phyloP scores from a whole-genome alignment of 2,888 invertebrate species.

The Drosophila kanekoi region DNA sequence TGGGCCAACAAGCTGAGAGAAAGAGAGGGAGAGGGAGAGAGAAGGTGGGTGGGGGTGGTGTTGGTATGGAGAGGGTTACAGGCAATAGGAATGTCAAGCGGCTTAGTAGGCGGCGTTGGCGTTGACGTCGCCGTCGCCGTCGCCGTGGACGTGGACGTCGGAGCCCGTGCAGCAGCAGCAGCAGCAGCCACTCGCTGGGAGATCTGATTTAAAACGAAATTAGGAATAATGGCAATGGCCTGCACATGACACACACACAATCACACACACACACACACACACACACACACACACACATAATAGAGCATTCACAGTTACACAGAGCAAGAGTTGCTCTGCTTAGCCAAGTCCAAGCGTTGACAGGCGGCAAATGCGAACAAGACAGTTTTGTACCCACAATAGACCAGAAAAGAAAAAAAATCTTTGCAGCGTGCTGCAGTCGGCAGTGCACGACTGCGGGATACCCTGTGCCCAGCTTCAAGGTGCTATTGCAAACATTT shows the following conservation, averaged over 20 bases:
- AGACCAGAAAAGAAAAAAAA: constrained; percentile 24
- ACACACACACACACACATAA: constrained; percentile 41
- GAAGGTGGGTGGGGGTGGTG: background rate
- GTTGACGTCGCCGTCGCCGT: constrained; percentile 36
- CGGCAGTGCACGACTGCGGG: background rate
- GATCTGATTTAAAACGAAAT: constrained; percentile 83
- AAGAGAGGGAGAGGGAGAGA: background rate
- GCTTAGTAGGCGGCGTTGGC: constrained; percentile 64
- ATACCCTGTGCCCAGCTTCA: background rate
- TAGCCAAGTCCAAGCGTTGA: constrained; percentile 66
- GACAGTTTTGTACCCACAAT: constrained; percentile 68
- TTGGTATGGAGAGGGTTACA: background rate
- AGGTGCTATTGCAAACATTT: too few relatives aligned
- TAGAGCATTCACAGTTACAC: constrained; percentile 49
- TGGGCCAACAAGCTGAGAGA: background rate
- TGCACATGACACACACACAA: constrained; percentile 74
- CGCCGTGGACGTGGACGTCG: constrained; percentile 21
- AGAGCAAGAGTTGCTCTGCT: constrained; percentile 2
- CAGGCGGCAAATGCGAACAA: constrained; percentile 78
- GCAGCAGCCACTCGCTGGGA: constrained; percentile 44
- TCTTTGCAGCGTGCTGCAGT: background rate
- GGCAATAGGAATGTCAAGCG: constrained; percentile 58
- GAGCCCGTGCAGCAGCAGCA: constrained; percentile 19
- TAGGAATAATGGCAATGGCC: constrained; percentile 82
- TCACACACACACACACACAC: constrained; percentile 45